Conservation (phyloP, 2,888 invertebrate species). For the Meta bourneti region DNA sequence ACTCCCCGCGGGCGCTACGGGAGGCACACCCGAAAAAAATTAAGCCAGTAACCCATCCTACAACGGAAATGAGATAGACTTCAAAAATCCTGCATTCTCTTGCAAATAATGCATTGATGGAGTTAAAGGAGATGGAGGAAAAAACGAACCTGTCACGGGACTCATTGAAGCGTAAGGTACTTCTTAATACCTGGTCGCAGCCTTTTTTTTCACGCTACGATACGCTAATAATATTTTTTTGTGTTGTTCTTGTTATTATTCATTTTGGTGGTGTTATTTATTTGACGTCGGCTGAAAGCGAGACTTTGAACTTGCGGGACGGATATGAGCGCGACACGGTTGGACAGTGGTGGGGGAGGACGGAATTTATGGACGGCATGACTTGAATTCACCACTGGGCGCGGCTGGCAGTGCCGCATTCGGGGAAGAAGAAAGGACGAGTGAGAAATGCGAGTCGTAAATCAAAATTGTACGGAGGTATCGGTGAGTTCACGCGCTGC, state of each 20-base stretch:
- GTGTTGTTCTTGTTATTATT: conserved; percentile 13
- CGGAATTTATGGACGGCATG: conserved; percentile 26
- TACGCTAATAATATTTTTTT: conserved; percentile 39
- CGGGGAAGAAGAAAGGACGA: too few species aligned
- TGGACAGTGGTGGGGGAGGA: conserved; percentile 2
- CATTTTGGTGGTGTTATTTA: conserved; percentile 8
- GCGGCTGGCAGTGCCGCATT: background rate
- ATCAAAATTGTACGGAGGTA: conserved; percentile 4
- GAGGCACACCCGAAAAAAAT: conserved; percentile 36
- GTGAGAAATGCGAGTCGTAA: background rate
- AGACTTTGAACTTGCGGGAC: conserved; percentile 21
- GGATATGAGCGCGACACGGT: conserved; percentile 12
- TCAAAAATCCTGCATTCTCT: conserved; percentile 54
- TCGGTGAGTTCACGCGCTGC: background rate
- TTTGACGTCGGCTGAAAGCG: background rate
- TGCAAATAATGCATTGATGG: conserved; percentile 57
- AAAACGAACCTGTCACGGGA: background rate
- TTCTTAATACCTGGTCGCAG: conserved; percentile 47
- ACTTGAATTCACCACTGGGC: conserved; percentile 3
- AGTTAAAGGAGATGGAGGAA: background rate
- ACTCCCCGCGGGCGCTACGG: background rate
- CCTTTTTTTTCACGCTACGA: conserved; percentile 42
- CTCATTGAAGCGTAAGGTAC: conserved; percentile 47
- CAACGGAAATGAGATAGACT: conserved; percentile 68
- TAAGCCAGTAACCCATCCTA: conserved; percentile 37